These are phyloP conservation scores for Chelidonichthys spinosus DNA, from an alignment of 2,797 vertebrate species.

Conservation along the genomic window DNA sequence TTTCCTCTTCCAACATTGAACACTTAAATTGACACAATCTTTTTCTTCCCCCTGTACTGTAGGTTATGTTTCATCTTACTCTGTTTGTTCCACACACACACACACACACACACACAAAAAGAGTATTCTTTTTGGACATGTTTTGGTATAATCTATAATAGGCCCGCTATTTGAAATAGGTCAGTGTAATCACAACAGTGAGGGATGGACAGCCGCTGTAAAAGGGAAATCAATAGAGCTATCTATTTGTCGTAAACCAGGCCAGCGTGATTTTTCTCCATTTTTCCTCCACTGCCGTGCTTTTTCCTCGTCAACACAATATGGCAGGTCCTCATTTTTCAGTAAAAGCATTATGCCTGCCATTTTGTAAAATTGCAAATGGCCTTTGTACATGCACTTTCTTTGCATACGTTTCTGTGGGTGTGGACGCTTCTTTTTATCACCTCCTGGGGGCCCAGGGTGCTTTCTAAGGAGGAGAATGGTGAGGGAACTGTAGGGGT, in stretches of 20 bases:
- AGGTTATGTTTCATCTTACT: slow-evolving; percentile 84
- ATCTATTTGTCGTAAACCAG: slow-evolving; percentile 90
- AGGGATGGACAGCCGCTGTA: slow-evolving; percentile 84
- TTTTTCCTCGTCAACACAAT: slow-evolving; percentile 79
- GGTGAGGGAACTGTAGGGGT: slow-evolving; percentile 61
- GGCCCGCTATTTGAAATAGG: slow-evolving; percentile 83
- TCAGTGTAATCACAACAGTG: slow-evolving; percentile 87
- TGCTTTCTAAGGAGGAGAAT: slow-evolving; percentile 68
- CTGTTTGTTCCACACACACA: slow-evolving; percentile 76
- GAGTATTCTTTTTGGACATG: slow-evolving; percentile 80
- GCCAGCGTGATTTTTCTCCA: slow-evolving; percentile 86
- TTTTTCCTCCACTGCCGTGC: slow-evolving; percentile 75
- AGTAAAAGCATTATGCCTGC: slow-evolving; percentile 79
- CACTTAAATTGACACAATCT: slow-evolving; percentile 82
- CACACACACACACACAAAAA: slow-evolving; percentile 36
- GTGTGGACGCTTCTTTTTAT: slow-evolving; percentile 71
- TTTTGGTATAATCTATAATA: slow-evolving; percentile 86
- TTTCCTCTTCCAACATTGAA: slow-evolving; percentile 74
- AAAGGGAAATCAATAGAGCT: slow-evolving; percentile 89
- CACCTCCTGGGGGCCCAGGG: slow-evolving; percentile 51
- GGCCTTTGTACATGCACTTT: slow-evolving; percentile 79
- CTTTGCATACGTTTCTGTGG: slow-evolving; percentile 80
- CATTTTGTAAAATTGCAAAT: slow-evolving; percentile 85
- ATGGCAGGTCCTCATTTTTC: slow-evolving; percentile 83
- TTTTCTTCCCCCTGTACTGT: slow-evolving; percentile 68